Evolutionary conservation across 2,797 vertebrate genomes (phyloP), one percentile per base, ranked within the genome.

Genomic region (Agapornis canus): DNA sequence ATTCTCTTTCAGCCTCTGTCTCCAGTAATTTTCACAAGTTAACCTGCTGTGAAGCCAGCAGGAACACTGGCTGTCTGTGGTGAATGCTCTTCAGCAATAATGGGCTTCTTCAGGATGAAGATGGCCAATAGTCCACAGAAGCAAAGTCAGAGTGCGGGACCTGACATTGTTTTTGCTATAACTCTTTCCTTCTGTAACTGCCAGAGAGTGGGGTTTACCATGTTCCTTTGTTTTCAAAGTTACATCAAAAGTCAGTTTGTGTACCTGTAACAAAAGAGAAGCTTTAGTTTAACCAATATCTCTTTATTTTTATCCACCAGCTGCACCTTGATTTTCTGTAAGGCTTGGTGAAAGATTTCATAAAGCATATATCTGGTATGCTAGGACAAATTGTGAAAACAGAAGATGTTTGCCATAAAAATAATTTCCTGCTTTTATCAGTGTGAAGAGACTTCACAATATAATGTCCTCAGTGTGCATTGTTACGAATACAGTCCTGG

Each of bases 331-430:
- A 32, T 93, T 92, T 93, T 78, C 75, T 64, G 1, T 80, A 73
- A 59, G 45, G 39, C 52, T 85, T 82, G 48, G 40, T 81, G 25
- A 27, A 77, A 75, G 42, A 56, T 81, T 81, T 88, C 35, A 11
- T 89, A n/a, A 16, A 40, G 21, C 52, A 11, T 27, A 0, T 90
- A 27, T 64, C 39, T 87, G 27, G 31, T 68, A 48, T 45, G 47
- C 72, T 54, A 63, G 92, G 35, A 63, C 32, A 72, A 63, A 79
- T 32, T 59, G 47, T 89, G 84, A 64, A 40, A 89, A 66, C 64
- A 89, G 78, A 89, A 92, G 51, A 93, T 63, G 49, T 76, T 91
- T 32, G 27, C 69, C 86, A 59, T 91, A 91, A 87, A 91, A 93
- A 78, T 81, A 81, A 93, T 91, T 91, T 93, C 69, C 79, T 83